A percentile compares a stretch with the other conserved stretches of the same genome.
Conservation (phyloP, 2,113 vertebrate genomes). For the Xiphophorus couchianus region DNA sequence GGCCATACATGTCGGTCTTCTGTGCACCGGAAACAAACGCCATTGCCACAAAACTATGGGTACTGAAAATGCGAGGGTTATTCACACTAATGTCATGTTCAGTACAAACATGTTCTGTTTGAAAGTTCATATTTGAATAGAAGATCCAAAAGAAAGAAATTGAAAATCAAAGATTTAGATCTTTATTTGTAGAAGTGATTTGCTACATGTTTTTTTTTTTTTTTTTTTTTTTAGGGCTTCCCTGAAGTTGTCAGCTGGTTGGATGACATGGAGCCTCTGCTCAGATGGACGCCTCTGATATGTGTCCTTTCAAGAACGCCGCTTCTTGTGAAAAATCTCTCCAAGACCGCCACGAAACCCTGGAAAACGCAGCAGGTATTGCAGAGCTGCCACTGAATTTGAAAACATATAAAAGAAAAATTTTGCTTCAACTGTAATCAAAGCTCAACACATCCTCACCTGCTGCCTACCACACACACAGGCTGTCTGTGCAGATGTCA, state of each 20-base stretch:
- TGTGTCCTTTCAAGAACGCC: slow-evolving; percentile 59
- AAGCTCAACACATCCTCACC: slow-evolving; percentile 29
- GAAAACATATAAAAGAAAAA: background rate
- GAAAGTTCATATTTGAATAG: no score
- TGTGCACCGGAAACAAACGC: slow-evolving; percentile 70
- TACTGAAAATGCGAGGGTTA: slow-evolving; percentile 36
- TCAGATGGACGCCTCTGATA: slow-evolving; percentile 75
- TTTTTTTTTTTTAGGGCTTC: slow-evolving; percentile 61
- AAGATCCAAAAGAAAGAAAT: no score
- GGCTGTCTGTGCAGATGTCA: background rate
- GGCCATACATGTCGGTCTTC: slow-evolving; percentile 52
- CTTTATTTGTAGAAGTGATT: slow-evolving; percentile 3
- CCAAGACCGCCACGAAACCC: slow-evolving; percentile 27
- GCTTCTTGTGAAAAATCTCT: slow-evolving; percentile 56
- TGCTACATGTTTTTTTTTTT: background rate
- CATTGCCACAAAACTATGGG: slow-evolving; percentile 81
- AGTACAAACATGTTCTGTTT: background rate
- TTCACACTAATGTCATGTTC: background rate
- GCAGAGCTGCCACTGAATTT: background rate
- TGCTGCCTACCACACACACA: slow-evolving; percentile 56
- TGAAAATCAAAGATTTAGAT: background rate
- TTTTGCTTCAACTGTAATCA: background rate
- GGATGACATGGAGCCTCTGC: slow-evolving; percentile 70
- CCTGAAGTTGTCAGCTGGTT: slow-evolving; percentile 69
- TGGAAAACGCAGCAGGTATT: slow-evolving; percentile 84